Evolutionary conservation across 1,140 invertebrate species (phyloP).

Genomic region (Drosophila ironensis): DNA sequence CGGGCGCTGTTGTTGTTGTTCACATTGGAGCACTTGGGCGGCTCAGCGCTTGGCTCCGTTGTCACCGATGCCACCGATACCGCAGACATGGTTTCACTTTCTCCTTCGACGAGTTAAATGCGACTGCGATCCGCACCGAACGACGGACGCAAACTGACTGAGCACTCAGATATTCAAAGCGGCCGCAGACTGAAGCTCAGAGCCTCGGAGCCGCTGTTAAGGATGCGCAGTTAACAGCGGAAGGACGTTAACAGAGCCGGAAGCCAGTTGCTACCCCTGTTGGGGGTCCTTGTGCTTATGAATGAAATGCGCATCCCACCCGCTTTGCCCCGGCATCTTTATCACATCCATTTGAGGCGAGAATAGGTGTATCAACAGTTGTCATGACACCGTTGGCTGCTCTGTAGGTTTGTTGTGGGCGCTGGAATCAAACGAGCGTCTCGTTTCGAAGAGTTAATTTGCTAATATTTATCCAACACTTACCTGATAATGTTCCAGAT

Average conservation of each 20-base stretch:
- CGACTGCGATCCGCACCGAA: slow-evolving; percentile 58
- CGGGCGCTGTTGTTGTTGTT: slow-evolving; percentile 71
- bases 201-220: slow-evolving; percentile 37
- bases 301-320: slow-evolving; percentile 48
- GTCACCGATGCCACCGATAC: no score
- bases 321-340: neutral
- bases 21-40: slow-evolving; percentile 47
- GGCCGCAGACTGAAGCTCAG: slow-evolving; percentile 43
- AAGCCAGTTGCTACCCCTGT: slow-evolving; percentile 14
- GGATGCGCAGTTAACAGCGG: slow-evolving; percentile 52
- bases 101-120: neutral
- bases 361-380: slow-evolving; percentile 59
- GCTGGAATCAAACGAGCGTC: neutral
- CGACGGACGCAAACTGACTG: slow-evolving; percentile 57
- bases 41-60: slow-evolving; percentile 4
- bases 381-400: slow-evolving; percentile 45
- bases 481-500: slow-evolving; percentile 4
- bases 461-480: slow-evolving; percentile 6
- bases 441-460: neutral
- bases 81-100: slow-evolving; percentile 31
- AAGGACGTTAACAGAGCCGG: no score
- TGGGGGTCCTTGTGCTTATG: slow-evolving; percentile 39
- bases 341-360: neutral
- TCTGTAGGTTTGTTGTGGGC: neutral
- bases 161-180: slow-evolving; percentile 60